A percentile compares a stretch with the other conserved stretches of the same genome.
Conservation (phyloP, 2,888 invertebrate species). For the Acronicta psi region DNA sequence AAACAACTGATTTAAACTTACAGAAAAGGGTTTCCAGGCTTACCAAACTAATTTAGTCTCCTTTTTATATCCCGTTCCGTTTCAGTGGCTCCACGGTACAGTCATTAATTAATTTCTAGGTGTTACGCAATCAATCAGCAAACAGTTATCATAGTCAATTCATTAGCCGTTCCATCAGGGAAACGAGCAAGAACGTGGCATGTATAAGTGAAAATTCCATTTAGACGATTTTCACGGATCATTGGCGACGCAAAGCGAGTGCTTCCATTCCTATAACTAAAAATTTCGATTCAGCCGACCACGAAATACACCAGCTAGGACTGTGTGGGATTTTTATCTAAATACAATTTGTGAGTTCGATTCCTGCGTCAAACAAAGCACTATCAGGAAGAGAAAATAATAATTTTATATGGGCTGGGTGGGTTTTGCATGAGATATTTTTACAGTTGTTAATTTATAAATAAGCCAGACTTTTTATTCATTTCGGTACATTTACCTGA, state of each 20-base stretch:
- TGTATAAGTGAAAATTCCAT: conserved; percentile 60
- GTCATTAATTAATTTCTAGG: background rate
- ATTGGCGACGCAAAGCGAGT: conserved; percentile 53
- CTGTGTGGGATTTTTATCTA: conserved; percentile 9
- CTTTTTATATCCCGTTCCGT: too few species aligned
- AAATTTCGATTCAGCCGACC: conserved; percentile 49
- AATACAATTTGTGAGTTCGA: background rate
- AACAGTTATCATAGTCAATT: conserved; percentile 20
- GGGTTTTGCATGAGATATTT: too few species aligned
- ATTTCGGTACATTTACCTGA: too few species aligned
- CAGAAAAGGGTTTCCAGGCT: too few species aligned
- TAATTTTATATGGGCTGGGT: too few species aligned
- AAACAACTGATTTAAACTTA: background rate
- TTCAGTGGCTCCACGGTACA: too few species aligned
- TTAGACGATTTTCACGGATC: conserved; percentile 62
- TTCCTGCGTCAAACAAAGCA: too few species aligned
- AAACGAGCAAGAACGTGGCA: conserved; percentile 48
- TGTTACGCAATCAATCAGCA: background rate
- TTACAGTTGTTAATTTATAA: too few species aligned
- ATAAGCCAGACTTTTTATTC: too few species aligned
- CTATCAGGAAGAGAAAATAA: too few species aligned
- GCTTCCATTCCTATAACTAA: conserved; percentile 53
- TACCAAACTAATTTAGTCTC: background rate
- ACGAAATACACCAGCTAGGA: conserved; percentile 37
- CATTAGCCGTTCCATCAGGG: conserved; percentile 35